A percentile compares a stretch with the other conserved stretches of the same genome.
Conservation (phyloP, 1,140 invertebrate genomes). For the Nephila pilipes region DNA sequence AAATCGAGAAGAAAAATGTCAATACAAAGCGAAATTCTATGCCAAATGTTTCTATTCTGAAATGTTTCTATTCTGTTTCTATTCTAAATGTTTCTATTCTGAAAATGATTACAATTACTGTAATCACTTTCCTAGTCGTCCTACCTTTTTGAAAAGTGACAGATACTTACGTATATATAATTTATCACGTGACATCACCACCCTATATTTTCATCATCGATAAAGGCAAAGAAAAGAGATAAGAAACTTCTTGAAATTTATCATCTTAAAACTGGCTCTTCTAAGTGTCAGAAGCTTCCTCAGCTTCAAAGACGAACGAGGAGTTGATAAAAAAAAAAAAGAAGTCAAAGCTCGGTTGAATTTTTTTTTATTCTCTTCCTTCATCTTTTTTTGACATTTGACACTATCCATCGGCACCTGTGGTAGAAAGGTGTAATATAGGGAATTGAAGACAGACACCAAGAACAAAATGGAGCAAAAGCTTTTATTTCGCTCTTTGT, state of each 20-base stretch:
- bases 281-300: slow-evolving; percentile 40
- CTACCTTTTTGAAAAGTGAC: background rate
- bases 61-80: too few relatives aligned
- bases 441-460: slow-evolving; percentile 27
- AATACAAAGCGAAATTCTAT: background rate
- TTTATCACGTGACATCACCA: slow-evolving; percentile 33
- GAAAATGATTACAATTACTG: slow-evolving; percentile 49
- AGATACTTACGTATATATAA: slow-evolving; percentile 34
- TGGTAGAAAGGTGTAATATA: slow-evolving; percentile 60
- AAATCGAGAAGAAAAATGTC: too few relatives aligned
- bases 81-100: too few relatives aligned
- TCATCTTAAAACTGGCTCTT: slow-evolving; percentile 68
- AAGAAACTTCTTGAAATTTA: slow-evolving; percentile 64
- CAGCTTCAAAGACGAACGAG: slow-evolving; percentile 25
- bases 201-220: slow-evolving; percentile 62
- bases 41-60: background rate
- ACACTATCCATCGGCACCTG: slow-evolving; percentile 65
- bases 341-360: background rate
- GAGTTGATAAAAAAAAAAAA: too few relatives aligned
- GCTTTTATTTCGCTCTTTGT: slow-evolving; percentile 11
- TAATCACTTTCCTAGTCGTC: background rate
- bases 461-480: background rate
- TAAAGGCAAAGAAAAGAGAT: slow-evolving; percentile 22
- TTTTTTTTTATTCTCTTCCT: slow-evolving; percentile 2
- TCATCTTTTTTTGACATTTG: slow-evolving; percentile 52